Percentiles rank a stretch among this genome's conserved stretches.
Evolutionary conservation across 2,113 vertebrate genomes (phyloP).

Genomic region (Podarcis raffonei): DNA sequence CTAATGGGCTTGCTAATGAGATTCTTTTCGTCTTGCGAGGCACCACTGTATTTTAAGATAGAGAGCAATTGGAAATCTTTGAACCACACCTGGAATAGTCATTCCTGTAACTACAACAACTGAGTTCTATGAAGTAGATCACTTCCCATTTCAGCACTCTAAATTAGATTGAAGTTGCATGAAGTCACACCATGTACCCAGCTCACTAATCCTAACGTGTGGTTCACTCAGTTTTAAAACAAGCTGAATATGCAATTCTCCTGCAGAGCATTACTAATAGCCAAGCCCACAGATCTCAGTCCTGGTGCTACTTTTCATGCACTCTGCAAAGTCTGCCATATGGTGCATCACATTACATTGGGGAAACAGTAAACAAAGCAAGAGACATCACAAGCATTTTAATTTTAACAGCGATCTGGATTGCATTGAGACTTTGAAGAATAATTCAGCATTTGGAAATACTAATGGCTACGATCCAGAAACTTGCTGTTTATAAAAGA

Average conservation of each 20-base stretch:
- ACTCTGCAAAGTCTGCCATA: not conserved
- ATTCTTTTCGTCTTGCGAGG: too few relatives aligned
- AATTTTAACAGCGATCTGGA: not conserved
- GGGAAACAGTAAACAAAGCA: not conserved
- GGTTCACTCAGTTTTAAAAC: not conserved
- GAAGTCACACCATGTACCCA: not conserved
- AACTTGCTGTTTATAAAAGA: not conserved
- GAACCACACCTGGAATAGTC: not conserved
- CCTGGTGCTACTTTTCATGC: not conserved
- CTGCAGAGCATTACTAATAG: not conserved
- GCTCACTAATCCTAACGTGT: not conserved
- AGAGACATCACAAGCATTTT: not conserved
- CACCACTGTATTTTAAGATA: not conserved
- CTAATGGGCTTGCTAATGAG: too few relatives aligned
- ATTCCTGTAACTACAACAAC: not conserved
- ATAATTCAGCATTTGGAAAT: not conserved
- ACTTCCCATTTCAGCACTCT: not conserved
- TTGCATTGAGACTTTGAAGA: not conserved
- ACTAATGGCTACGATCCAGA: too few relatives aligned
- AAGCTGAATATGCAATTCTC: not conserved
- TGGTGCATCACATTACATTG: not conserved
- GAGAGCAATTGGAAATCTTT: not conserved
- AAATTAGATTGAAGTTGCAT: not conserved
- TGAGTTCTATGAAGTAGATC: conserved; percentile 19
- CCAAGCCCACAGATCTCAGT: not conserved